These are phyloP conservation scores for Redunca redunca DNA, from an alignment of 2,113 vertebrate species.

Conservation along the genomic window DNA sequence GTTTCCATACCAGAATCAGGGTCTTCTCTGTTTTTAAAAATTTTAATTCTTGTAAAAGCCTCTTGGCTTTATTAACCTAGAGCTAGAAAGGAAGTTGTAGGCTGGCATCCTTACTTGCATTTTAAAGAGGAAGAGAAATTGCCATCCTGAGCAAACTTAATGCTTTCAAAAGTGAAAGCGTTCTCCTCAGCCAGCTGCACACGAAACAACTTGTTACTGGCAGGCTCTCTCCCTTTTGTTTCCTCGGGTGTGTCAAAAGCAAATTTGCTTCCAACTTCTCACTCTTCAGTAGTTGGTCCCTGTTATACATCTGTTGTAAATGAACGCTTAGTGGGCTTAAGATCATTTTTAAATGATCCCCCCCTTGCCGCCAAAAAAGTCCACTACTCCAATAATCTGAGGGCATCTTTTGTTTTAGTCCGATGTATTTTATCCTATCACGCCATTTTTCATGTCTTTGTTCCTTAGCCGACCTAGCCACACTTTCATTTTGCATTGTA, in stretches of 20 bases:
- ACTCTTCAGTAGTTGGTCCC: neutral
- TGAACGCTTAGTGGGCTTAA: neutral
- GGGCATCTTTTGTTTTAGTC: neutral
- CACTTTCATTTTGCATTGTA: neutral
- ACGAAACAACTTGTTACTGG: slow-evolving; percentile 47
- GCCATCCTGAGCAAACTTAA: slow-evolving; percentile 5
- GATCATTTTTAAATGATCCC: neutral
- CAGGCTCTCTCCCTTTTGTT: slow-evolving; percentile 38
- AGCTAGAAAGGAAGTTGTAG: neutral
- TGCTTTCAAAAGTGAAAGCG: slow-evolving; percentile 48
- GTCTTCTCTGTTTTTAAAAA: slow-evolving; percentile 51
- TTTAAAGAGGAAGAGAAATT: slow-evolving; percentile 41
- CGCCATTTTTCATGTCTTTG: neutral
- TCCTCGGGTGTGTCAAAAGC: neutral
- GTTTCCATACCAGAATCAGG: slow-evolving; percentile 67
- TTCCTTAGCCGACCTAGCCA: neutral
- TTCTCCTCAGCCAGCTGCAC: slow-evolving; percentile 48
- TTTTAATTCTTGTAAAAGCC: neutral
- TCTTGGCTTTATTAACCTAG: neutral
- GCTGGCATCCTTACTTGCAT: neutral
- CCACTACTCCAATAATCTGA: neutral
- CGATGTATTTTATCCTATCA: neutral
- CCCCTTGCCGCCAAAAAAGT: neutral
- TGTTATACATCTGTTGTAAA: neutral
- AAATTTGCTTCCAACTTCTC: neutral